Evolutionary conservation across 2,888 invertebrate genomes (phyloP), one percentile per base, ranked within the genome.

Genomic region (Lithophane ornitopus): DNA sequence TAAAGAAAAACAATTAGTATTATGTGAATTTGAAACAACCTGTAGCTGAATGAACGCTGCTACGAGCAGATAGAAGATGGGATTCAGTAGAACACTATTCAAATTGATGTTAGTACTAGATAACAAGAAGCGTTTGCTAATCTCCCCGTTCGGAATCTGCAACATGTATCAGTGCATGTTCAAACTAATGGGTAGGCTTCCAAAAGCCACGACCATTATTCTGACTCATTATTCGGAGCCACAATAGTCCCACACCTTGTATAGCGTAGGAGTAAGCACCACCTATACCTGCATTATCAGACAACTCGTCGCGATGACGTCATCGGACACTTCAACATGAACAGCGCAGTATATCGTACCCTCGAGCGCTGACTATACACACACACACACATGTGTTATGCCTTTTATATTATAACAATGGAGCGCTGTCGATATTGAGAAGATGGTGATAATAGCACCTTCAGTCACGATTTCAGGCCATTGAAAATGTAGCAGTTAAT

Each of bases 241-340:
- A 78, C 83, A 78, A 73, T 72, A 56, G 68, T 49, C 52, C 7
- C 56, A 68, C 63, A 73, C 69, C 84, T 70, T 68, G 70, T 84
- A 46, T 39, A 75, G 82, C 68, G 75, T 68, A 76, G 67, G 69
- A 65, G 78, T 74, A 46, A 68, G 73, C 77, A 70, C 56, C 67
- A 62, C 34, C 66, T 81, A 63, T 73, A 70, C 63, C 70, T 78
- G 78, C 61, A 85, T 44, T 81, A 85, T 81, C 65, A 59, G 71
- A 54, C 65, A 69, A 68, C 73, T 65, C 68, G 70, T 74, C 52
- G 81, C 62, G 56, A 46, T 84, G 84, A 87, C 87, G 88, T 87
- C 88, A 84, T 63, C 61, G 67, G 28, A 56, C 77, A 79, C 84
- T 81, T 76, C 71, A 78, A 49, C 39, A 58, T 70, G 61, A 78